Percentiles rank a stretch among this genome's conserved stretches.
Conservation (phyloP, 2,797 vertebrate species). For the Micrastur ruficollis region DNA sequence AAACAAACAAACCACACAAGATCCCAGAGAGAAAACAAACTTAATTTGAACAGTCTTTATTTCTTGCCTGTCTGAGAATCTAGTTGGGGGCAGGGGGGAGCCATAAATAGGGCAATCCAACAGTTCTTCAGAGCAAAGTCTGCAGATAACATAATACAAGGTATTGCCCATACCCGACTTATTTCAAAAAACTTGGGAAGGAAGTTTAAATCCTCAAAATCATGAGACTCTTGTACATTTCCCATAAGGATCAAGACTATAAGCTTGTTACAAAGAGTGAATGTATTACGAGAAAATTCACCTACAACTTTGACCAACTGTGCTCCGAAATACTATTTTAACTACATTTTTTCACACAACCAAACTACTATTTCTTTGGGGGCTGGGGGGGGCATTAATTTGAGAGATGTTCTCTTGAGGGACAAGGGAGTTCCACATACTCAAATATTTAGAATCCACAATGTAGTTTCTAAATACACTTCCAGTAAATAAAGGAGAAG, state of each 20-base stretch:
- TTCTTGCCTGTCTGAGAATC: neutral
- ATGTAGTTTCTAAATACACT: neutral
- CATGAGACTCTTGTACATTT: neutral
- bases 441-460: neutral
- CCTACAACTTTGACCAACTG: neutral
- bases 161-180: neutral
- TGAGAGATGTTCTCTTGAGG: neutral
- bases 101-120: neutral
- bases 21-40: neutral
- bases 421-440: neutral
- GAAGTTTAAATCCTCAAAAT: neutral
- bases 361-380: neutral
- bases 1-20: neutral
- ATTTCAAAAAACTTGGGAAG: neutral
- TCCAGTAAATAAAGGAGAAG: neutral
- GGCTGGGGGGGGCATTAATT: neutral
- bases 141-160: neutral
- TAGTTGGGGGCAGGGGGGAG: neutral
- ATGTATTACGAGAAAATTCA: neutral
- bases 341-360: neutral
- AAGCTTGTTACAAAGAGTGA: neutral
- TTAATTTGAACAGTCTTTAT: neutral
- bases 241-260: neutral
- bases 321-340: neutral
- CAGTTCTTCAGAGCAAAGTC: neutral